Evolutionary conservation across 2,797 vertebrate genomes (phyloP).

Genomic region (Lepus oiostolus): DNA sequence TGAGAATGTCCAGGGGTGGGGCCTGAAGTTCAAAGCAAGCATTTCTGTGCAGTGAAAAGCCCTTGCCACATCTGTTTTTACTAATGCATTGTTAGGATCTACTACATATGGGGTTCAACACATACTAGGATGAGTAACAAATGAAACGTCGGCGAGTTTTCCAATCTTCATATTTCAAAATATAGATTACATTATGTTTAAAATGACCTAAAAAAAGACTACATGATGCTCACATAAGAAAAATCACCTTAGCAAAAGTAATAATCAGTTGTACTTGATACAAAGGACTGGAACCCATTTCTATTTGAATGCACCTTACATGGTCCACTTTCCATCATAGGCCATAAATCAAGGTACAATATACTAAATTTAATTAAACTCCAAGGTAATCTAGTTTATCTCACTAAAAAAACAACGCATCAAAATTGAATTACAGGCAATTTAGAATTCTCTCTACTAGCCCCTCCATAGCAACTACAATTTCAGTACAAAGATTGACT

Average conservation of each 20-base stretch:
- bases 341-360: constrained; percentile 53
- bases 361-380: constrained; percentile 62
- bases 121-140: not conserved
- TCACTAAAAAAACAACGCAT: constrained; percentile 47
- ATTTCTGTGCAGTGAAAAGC: not conserved
- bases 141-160: not conserved
- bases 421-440: constrained; percentile 51
- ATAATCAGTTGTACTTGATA: constrained; percentile 78
- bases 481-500: not conserved
- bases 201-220: constrained; percentile 1
- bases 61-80: not conserved
- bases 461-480: constrained; percentile 2
- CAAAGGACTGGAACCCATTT: constrained; percentile 73
- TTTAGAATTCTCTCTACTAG: constrained; percentile 65
- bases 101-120: not conserved
- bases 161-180: constrained; percentile 46
- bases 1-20: not conserved
- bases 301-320: constrained; percentile 55
- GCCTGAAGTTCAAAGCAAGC: not conserved
- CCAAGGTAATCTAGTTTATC: constrained; percentile 9
- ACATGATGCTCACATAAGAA: not conserved
- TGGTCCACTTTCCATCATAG: constrained; percentile 14
- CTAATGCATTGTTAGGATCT: not conserved
- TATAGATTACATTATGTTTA: not conserved
- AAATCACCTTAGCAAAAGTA: constrained; percentile 83